Conservation (phyloP, 2,797 vertebrate species). For the Myotis daubentonii region DNA sequence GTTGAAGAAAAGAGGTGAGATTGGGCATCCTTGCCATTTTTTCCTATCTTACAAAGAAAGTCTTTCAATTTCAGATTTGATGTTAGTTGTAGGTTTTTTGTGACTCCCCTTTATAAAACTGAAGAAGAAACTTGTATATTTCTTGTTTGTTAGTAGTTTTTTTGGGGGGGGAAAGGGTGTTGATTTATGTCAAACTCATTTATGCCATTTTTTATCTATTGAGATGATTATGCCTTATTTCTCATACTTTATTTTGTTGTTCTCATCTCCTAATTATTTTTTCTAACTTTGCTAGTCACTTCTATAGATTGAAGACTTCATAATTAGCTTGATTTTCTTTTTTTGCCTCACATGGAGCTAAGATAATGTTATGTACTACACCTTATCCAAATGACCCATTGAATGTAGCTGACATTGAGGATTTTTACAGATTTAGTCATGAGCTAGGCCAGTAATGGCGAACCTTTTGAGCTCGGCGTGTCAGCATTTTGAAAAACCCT, state of each 20-base stretch:
- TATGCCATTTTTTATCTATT: background rate
- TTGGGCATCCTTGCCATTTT: background rate
- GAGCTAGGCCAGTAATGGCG: background rate
- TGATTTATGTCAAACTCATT: constrained; percentile 31
- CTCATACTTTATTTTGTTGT: background rate
- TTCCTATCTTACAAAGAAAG: background rate
- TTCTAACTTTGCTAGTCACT: background rate
- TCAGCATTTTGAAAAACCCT: too few species aligned
- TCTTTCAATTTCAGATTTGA: background rate
- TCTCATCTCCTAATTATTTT: constrained; percentile 25
- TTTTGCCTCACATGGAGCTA: constrained; percentile 1
- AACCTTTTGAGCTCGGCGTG: too few species aligned
- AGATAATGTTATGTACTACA: background rate
- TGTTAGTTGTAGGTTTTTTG: background rate
- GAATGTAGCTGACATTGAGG: background rate
- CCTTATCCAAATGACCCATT: background rate
- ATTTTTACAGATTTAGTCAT: background rate
- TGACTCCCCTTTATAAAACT: background rate
- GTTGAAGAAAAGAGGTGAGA: background rate
- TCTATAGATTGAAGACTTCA: background rate
- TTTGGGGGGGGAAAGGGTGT: background rate
- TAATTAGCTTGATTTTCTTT: constrained; percentile 2
- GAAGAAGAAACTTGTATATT: background rate
- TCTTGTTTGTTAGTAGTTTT: background rate
- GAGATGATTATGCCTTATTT: constrained; percentile 31